A percentile compares a stretch with the other conserved stretches of the same genome.
These are phyloP conservation scores for Hyperoplus immaculatus DNA, from an alignment of 2,797 vertebrate genomes.

Conservation along the genomic window DNA sequence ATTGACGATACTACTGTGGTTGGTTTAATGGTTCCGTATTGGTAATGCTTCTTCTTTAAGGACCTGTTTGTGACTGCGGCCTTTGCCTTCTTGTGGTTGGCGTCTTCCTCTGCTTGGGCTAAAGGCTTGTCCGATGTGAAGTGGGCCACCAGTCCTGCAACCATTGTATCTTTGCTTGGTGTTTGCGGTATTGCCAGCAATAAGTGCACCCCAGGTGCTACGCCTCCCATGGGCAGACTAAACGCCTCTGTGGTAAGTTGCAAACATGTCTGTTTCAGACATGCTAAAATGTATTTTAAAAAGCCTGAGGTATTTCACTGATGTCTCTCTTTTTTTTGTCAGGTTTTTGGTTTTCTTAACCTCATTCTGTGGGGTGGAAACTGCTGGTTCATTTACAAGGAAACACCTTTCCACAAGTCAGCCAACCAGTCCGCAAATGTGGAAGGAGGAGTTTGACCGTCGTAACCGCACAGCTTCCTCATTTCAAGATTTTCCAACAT, in stretches of 20 bases:
- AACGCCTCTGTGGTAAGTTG: constrained; percentile 94
- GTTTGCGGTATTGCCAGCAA: neutral
- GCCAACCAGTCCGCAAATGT: constrained; percentile 56
- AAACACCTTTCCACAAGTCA: constrained; percentile 91
- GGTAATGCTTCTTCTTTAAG: constrained; percentile 70
- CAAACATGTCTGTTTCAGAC: neutral
- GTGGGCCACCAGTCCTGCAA: constrained; percentile 81
- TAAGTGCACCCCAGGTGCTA: constrained; percentile 74
- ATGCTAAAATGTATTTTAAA: neutral
- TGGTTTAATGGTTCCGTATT: neutral
- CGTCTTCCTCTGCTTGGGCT: constrained; percentile 93
- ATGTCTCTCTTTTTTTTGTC: constrained; percentile 15
- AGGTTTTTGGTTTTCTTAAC: constrained; percentile 96
- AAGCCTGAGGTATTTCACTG: neutral
- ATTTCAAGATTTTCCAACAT: constrained; percentile 20
- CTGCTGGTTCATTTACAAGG: constrained; percentile 98
- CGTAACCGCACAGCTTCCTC: constrained; percentile 52
- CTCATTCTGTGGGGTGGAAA: constrained; percentile 94
- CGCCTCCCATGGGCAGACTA: constrained; percentile 91
- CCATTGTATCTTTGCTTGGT: fast-evolving
- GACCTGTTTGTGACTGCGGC: constrained; percentile 91
- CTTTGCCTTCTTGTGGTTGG: constrained; percentile 95
- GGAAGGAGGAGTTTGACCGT: constrained; percentile 51
- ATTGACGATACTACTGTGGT: neutral
- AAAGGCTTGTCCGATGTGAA: constrained; percentile 93